Evolutionary conservation across 2,888 invertebrate genomes (phyloP).

Genomic region (Tillus elongatus): DNA sequence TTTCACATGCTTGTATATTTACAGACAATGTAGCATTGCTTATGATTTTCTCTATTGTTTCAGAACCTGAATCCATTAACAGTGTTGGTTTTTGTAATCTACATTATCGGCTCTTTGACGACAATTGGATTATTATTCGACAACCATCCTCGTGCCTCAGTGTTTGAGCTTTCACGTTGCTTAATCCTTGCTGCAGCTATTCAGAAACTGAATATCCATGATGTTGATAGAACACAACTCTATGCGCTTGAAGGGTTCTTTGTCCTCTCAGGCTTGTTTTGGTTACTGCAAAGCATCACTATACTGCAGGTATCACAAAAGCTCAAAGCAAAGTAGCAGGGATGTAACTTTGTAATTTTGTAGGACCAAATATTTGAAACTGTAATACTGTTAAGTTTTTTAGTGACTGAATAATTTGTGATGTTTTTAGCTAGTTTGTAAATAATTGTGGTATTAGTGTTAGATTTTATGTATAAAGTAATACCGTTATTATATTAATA

Average conservation of each 20-base stretch:
- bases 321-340: too few relatives aligned
- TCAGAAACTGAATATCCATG: conserved; percentile 39
- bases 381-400: not conserved
- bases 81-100: conserved; percentile 50
- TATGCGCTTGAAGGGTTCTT: conserved; percentile 50
- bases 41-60: too few relatives aligned
- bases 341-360: too few relatives aligned
- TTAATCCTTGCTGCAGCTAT: conserved; percentile 46
- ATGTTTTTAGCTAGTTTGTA: too few relatives aligned
- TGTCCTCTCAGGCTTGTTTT: conserved; percentile 52
- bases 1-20: too few relatives aligned
- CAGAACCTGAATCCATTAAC: conserved; percentile 55
- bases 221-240: conserved; percentile 38
- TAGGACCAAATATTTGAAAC: not conserved
- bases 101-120: conserved; percentile 59
- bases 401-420: too few relatives aligned
- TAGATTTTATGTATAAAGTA: too few relatives aligned
- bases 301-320: conserved; percentile 44
- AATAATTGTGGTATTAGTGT: too few relatives aligned
- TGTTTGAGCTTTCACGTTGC: conserved; percentile 58
- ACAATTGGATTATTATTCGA: conserved; percentile 66
- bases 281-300: conserved; percentile 53
- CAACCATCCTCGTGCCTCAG: conserved; percentile 50
- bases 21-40: too few relatives aligned
- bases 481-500: too few relatives aligned